These are phyloP conservation scores for Encarsia formosa DNA, from an alignment of 2,888 invertebrate genomes.

Conservation along the genomic window DNA sequence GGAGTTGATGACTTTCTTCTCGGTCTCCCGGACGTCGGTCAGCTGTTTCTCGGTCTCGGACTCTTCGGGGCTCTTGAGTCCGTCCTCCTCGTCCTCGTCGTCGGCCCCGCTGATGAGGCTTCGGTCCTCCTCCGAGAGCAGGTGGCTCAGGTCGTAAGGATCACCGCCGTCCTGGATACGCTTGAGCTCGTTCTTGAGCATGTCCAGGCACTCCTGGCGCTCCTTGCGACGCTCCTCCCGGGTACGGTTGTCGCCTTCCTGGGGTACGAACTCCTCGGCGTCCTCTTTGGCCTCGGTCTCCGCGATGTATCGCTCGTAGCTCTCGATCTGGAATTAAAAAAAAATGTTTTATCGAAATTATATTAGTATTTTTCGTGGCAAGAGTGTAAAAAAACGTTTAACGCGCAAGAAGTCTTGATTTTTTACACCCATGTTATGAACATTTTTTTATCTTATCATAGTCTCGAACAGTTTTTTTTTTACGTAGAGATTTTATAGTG, in stretches of 20 bases:
- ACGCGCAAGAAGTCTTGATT: too few relatives aligned
- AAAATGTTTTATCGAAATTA: too few relatives aligned
- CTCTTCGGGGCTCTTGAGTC: not conserved
- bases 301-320: conserved; percentile 43
- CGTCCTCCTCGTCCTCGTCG: conserved; percentile 5
- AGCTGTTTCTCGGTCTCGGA: not conserved
- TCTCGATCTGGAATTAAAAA: conserved; percentile 35
- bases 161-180: conserved; percentile 44
- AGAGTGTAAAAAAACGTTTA: not conserved
- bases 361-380: not conserved
- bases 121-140: conserved; percentile 33
- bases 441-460: too few relatives aligned
- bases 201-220: conserved; percentile 44
- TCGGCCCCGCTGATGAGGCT: conserved; percentile 6
- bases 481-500: not conserved
- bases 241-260: conserved; percentile 4
- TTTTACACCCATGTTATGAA: too few relatives aligned
- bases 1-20: not conserved
- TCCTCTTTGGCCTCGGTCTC: conserved; percentile 44
- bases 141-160: conserved; percentile 42
- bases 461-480: not conserved
- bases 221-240: conserved; percentile 40
- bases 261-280: conserved; percentile 14
- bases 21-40: not conserved
- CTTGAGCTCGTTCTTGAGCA: conserved; percentile 45